A percentile compares a stretch with the other conserved stretches of the same genome.
Evolutionary conservation across 2,888 invertebrate species (phyloP).

Genomic region (Callyntrura guangdongensis): DNA sequence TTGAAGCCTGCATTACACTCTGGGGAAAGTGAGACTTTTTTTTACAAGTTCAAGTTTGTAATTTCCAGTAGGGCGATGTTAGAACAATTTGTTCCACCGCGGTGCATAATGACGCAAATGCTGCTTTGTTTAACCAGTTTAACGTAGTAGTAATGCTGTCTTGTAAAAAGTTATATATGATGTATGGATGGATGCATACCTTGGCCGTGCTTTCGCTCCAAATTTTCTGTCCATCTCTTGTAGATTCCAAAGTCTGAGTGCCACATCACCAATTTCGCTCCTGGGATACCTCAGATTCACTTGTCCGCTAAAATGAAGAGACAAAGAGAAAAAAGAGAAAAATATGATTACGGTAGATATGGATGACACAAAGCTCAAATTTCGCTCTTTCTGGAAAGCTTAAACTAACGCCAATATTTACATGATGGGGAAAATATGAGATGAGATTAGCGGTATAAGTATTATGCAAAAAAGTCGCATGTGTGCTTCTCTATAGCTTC

Average conservation of each 20-base stretch:
- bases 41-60: not conserved
- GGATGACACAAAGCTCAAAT: not conserved
- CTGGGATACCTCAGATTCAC: slow-evolving; percentile 81
- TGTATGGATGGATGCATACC: slow-evolving; percentile 80
- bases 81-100: too few relatives aligned
- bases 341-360: slow-evolving; percentile 47
- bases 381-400: not conserved
- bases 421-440: not conserved
- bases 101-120: too few relatives aligned
- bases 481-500: not conserved
- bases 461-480: not conserved
- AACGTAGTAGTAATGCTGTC: not conserved
- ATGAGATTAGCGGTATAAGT: not conserved
- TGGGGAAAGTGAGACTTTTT: too few relatives aligned
- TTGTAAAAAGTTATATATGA: not conserved
- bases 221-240: slow-evolving; percentile 83
- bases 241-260: slow-evolving; percentile 79
- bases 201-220: slow-evolving; percentile 83
- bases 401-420: too few relatives aligned
- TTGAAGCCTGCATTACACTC: not conserved
- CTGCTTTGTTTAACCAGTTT: too few relatives aligned
- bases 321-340: slow-evolving; percentile 26
- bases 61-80: not conserved
- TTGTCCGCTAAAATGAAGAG: slow-evolving; percentile 80
- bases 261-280: slow-evolving; percentile 82